Base-by-base conservation (phyloP, 1,140 invertebrate genomes). In the Hyles vespertilio region DNA sequence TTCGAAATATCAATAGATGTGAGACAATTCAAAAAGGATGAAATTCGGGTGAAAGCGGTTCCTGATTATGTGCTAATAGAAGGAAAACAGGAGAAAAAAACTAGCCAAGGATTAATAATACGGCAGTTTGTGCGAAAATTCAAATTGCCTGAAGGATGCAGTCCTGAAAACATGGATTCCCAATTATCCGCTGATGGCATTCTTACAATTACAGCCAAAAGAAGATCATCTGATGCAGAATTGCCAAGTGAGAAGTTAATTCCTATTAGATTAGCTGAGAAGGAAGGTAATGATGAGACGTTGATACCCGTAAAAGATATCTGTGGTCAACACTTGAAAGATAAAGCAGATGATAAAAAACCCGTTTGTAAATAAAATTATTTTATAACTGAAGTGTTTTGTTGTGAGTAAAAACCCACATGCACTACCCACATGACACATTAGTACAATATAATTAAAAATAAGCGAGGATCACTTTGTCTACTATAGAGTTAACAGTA, bases 61-160 rank as follows among this genome's bases (percentile, higher is more conserved):
- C 65, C 77, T 6, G 82, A 88, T 40, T 84, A 76, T 52, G 69
- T 88, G 2, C 63, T 83, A 0, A 76, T 88, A 51, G 82, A 88
- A 72, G 85, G 85, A 0, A 87, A 87, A 62, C 76, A 86, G 12
- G 82, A 85, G 46, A 74, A 69, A n/a, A 74, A 81, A 48, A 80
- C 75, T 0, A 69, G 74, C 45, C 56, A 62, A 32, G 81, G 84
- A 0, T 74, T 60, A 34, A 49, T 80, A 5, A 51, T 85, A 3
- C 59, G 77, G 32, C 72, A 80, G 10, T 85, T 87, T 51, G 63
- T 75, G 0, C 69, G 76, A n/a, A 85, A 78, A 56, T 88, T 79
- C 40, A 84, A 74, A 52, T 63, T 88, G 3, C 85, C 85, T 5
- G 61, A 74, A 22, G 85, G 83, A 3, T 88, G 85, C 51, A 62